These are phyloP conservation scores for Amphibalanus amphitrite DNA, from an alignment of 1,140 invertebrate genomes.

Conservation along the genomic window DNA sequence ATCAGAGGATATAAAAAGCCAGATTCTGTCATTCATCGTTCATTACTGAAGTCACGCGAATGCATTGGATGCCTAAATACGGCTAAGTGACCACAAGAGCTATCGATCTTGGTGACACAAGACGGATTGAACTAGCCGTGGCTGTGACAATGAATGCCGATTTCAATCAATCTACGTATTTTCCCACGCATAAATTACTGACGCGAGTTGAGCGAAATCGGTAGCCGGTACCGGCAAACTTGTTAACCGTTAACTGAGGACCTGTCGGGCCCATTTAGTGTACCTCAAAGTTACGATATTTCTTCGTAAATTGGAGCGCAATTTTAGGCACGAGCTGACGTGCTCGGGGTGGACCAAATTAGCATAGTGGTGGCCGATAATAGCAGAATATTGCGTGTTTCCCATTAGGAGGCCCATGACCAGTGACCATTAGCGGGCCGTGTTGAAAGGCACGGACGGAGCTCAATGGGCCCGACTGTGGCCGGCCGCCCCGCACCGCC, in stretches of 20 bases:
- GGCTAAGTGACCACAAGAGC: background rate
- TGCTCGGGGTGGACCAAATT: background rate
- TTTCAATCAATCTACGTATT: no score
- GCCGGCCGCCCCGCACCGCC: no score
- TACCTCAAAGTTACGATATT: no score
- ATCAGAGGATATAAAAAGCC: background rate
- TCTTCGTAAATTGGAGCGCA: background rate
- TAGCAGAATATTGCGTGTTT: background rate
- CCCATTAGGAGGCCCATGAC: background rate
- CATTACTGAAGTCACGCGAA: background rate
- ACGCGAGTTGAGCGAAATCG: no score
- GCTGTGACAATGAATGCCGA: no score
- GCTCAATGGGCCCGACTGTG: background rate
- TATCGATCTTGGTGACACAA: background rate
- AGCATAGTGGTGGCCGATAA: background rate
- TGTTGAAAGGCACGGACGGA: background rate
- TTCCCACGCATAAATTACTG: no score
- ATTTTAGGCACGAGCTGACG: background rate
- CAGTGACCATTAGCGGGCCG: background rate
- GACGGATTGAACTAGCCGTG: background rate
- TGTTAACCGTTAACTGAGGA: no score
- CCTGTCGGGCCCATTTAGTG: no score
- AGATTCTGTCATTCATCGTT: background rate
- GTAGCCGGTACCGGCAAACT: no score
- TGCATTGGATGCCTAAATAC: background rate